Conservation (phyloP, 2,888 invertebrate species). For the Acleris holmiana region DNA sequence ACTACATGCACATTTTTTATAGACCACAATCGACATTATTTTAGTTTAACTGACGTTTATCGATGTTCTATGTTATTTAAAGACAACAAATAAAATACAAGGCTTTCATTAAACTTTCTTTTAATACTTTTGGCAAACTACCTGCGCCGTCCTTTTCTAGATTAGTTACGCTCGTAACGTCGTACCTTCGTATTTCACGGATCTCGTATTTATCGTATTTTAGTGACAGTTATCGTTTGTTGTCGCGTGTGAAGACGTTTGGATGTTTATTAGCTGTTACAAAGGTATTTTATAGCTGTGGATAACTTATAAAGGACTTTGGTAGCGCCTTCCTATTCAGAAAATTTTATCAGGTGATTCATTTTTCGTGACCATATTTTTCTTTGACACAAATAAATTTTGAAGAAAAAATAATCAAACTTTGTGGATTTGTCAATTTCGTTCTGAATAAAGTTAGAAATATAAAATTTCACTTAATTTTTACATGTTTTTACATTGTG, state of each 20-base stretch:
- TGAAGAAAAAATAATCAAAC: too few relatives aligned
- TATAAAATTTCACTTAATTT: too few relatives aligned
- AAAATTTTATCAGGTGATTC: neutral
- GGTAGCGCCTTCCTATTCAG: neutral
- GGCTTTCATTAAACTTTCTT: neutral
- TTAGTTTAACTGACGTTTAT: neutral
- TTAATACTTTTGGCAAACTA: constrained; percentile 2
- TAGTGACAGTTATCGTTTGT: constrained; percentile 21
- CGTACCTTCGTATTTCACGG: constrained; percentile 1
- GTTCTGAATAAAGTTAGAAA: too few relatives aligned
- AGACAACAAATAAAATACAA: neutral
- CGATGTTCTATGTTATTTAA: neutral
- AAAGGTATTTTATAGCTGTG: constrained; percentile 2
- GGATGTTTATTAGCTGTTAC: constrained; percentile 20
- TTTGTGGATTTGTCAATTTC: too few relatives aligned
- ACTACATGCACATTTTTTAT: constrained; percentile 22
- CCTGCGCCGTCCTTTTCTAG: constrained; percentile 2
- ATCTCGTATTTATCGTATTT: constrained; percentile 11
- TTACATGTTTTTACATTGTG: too few relatives aligned
- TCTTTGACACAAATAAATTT: too few relatives aligned
- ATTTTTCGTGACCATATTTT: too few relatives aligned
- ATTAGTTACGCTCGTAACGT: constrained; percentile 12
- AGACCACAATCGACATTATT: constrained; percentile 4
- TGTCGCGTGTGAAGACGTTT: constrained; percentile 6
- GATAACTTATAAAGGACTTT: neutral